phyloP scores from a whole-genome alignment of 2,797 vertebrate genomes.

The Tokudaia tokunoshimensis region DNA sequence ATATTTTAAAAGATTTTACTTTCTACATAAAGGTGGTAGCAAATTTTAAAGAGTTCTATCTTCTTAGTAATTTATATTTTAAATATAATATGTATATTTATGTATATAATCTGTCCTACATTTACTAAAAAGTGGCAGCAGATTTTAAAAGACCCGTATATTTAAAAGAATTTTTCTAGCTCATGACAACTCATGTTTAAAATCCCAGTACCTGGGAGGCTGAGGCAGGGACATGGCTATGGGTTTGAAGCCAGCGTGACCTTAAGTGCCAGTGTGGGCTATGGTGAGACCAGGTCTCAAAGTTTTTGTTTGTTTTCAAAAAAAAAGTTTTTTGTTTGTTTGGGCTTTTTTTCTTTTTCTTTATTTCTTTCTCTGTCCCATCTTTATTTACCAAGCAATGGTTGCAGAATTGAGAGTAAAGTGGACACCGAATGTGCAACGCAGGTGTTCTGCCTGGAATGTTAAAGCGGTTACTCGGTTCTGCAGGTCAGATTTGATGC shows the following conservation, averaged over 20 bases:
- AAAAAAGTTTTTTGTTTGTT: background rate
- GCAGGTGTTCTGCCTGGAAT: background rate
- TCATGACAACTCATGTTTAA: background rate
- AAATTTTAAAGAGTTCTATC: background rate
- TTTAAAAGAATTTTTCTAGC: background rate
- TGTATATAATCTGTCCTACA: background rate
- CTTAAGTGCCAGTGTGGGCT: background rate
- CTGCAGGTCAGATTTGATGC: background rate
- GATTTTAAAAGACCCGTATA: background rate
- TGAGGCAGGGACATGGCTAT: background rate
- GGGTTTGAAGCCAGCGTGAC: background rate
- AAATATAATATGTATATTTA: background rate
- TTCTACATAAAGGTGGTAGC: background rate
- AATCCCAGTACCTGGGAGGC: background rate
- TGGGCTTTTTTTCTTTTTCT: too few relatives aligned
- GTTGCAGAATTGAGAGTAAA: background rate
- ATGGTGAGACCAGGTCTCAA: background rate
- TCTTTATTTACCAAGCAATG: background rate
- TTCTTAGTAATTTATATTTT: conserved; percentile 30
- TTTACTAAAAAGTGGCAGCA: conserved; percentile 21
- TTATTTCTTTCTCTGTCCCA: background rate
- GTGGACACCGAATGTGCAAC: background rate
- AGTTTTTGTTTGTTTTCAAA: background rate
- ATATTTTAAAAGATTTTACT: conserved; percentile 60
- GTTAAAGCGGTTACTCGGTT: background rate